phyloP scores from a whole-genome alignment of 1,140 invertebrate species.

The Brachionus paranguensis region DNA sequence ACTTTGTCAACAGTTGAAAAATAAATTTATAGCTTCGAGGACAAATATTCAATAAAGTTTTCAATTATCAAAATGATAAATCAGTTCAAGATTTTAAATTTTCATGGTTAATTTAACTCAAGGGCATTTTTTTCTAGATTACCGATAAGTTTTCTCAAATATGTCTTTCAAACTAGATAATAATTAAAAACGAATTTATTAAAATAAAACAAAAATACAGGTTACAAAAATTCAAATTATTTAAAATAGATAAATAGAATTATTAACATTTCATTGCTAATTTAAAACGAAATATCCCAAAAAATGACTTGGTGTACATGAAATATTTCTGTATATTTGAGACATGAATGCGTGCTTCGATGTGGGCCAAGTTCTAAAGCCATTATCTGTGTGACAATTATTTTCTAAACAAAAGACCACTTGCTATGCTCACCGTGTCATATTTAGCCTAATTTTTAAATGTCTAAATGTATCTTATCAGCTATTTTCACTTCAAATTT shows the following conservation, averaged over 20 bases:
- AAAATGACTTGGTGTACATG: background rate
- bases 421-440: background rate
- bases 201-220: conserved; percentile 7
- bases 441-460: conserved; percentile 17
- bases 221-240: background rate
- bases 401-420: background rate
- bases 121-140: conserved; percentile 6
- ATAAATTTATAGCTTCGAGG: background rate
- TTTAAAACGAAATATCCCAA: background rate
- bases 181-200: conserved; percentile 13
- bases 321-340: conserved; percentile 16
- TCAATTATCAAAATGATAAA: conserved; percentile 17
- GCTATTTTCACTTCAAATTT: conserved; percentile 18
- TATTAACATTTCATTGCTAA: background rate
- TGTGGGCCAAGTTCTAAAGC: background rate
- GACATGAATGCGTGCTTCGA: background rate
- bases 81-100: background rate
- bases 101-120: conserved; percentile 18
- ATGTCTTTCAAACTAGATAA: background rate
- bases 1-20: background rate
- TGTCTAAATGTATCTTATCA: conserved; percentile 38
- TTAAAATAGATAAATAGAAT: background rate
- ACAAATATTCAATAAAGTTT: background rate
- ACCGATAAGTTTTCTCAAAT: conserved; percentile 11
- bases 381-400: conserved; percentile 23